Evolutionary conservation across 2,797 vertebrate species (phyloP), one percentile per base, ranked within the genome.

Genomic region (Psittacula derbiana): DNA sequence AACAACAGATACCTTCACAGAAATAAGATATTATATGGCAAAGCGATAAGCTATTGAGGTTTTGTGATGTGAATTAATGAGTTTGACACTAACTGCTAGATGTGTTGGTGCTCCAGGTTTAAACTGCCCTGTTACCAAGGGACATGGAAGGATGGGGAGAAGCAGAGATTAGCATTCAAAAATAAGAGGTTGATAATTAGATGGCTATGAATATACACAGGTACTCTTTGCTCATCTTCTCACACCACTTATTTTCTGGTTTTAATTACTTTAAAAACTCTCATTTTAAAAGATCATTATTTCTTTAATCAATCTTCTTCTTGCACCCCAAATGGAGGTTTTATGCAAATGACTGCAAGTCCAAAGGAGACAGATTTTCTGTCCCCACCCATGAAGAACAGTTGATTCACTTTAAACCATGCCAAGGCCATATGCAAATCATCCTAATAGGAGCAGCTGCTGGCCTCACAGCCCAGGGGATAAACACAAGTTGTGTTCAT

Each of bases 371-470:
- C 89, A 92, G 87, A 92, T 90, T 93, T 96, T 79, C 66, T 95
- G 92, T 92, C 94, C 93, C 94, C 94, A 92, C 87, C 92, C 95
- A 71, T 62, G 80, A 53, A 76, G 87, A 95, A 6, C 50, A 79
- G 70, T 91, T 67, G 88, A 96, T 95, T 91, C 85, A 79, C 72
- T 76, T 33, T 64, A n/a, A 81, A 61, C 66, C 0, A 3, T 89
- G 92, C 92, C 92, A 90, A 88, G 76, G 82, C 91, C 90, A 76
- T 88, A 91, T 96, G 94, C 80, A 95, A 81, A 94, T 93, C 5
- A 16, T 80, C 61, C 87, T 92, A 41, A 72, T 1, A 62, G 76
- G 58, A 94, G 85, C 92, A 95, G 95, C 87, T 92, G 95, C 92
- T 79, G 94, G 85, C 88, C 93, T 81, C 70, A 81, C 82, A 93